These are phyloP conservation scores for Bolinopsis microptera DNA, from an alignment of 37 sponge, comb jelly and placozoan genomes.

Conservation along the genomic window DNA sequence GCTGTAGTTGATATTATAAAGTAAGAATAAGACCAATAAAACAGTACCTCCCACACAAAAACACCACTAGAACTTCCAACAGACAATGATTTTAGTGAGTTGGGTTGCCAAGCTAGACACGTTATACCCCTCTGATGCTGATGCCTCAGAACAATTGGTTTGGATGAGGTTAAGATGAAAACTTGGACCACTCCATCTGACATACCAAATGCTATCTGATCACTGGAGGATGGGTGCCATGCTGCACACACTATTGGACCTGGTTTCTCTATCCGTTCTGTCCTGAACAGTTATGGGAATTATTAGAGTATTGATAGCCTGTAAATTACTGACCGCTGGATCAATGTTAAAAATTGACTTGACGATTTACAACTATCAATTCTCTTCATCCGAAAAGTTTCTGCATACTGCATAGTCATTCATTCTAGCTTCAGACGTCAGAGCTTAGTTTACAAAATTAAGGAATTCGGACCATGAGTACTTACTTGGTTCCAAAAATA, in stretches of 20 bases:
- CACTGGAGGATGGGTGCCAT: slow-evolving; percentile 28
- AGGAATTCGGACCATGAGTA: neutral
- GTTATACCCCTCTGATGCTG: slow-evolving; percentile 9
- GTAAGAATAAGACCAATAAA: too few species aligned
- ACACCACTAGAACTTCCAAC: slow-evolving; percentile 11
- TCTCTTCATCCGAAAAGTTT: too few species aligned
- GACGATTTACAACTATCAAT: too few species aligned
- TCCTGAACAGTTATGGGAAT: neutral
- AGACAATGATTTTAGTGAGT: neutral
- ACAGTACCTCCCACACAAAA: slow-evolving; percentile 14
- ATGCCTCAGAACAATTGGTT: slow-evolving; percentile 3
- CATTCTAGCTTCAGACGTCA: too few species aligned
- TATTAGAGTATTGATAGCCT: neutral
- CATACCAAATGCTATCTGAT: slow-evolving; percentile 60
- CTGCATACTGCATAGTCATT: too few species aligned
- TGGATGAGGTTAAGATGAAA: neutral
- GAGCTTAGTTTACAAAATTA: too few species aligned
- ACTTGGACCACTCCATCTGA: slow-evolving; percentile 63
- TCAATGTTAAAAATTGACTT: too few species aligned
- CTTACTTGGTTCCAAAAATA: neutral
- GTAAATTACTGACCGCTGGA: neutral
- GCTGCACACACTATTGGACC: slow-evolving; percentile 37
- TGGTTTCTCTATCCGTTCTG: neutral
- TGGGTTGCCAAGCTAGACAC: slow-evolving; percentile 48
- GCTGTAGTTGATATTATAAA: too few species aligned